Percentiles rank a stretch among this genome's conserved stretches.
These are phyloP conservation scores for Exephanes ischioxanthus DNA, from an alignment of 2,888 invertebrate genomes.

Conservation along the genomic window DNA sequence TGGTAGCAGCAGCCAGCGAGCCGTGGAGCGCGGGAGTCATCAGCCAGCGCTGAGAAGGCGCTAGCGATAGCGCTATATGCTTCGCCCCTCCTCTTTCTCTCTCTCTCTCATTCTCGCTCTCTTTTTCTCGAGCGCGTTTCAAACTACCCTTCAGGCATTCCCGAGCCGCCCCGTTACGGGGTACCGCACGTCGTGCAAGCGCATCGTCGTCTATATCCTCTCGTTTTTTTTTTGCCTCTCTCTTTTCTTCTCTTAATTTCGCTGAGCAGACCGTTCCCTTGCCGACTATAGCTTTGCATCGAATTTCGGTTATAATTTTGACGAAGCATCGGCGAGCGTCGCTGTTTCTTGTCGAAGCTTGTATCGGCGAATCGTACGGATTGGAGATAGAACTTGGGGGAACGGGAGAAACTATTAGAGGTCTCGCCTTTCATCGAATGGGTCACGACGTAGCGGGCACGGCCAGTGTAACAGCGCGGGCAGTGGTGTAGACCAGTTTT, in stretches of 20 bases:
- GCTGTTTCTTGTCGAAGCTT: not conserved
- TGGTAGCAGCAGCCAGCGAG: conserved; percentile 64
- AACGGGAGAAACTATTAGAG: not conserved
- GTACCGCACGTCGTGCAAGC: conserved; percentile 41
- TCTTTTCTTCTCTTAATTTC: conserved; percentile 37
- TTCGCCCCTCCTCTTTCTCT: not conserved
- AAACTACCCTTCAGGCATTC: conserved; percentile 16
- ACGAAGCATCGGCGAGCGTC: conserved; percentile 28
- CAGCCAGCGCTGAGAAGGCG: conserved; percentile 35
- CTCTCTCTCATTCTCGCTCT: conserved; percentile 17
- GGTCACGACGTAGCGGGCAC: conserved; percentile 9
- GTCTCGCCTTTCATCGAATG: conserved; percentile 13
- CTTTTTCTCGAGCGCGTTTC: conserved; percentile 33
- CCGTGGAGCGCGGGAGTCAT: conserved; percentile 57
- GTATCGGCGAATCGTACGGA: not conserved
- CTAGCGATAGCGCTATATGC: conserved; percentile 12
- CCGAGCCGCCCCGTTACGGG: conserved; percentile 26
- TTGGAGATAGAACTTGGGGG: not conserved
- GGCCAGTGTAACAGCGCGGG: conserved; percentile 30
- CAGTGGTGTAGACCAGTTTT: conserved; percentile 18
- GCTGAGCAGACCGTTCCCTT: conserved; percentile 27
- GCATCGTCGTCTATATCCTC: conserved; percentile 26
- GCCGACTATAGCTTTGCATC: conserved; percentile 10
- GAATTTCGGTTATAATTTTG: conserved; percentile 47
- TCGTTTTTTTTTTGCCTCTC: not conserved